These are phyloP conservation scores for Platysteira castanea DNA, from an alignment of 2,113 vertebrate genomes.

Conservation along the genomic window DNA sequence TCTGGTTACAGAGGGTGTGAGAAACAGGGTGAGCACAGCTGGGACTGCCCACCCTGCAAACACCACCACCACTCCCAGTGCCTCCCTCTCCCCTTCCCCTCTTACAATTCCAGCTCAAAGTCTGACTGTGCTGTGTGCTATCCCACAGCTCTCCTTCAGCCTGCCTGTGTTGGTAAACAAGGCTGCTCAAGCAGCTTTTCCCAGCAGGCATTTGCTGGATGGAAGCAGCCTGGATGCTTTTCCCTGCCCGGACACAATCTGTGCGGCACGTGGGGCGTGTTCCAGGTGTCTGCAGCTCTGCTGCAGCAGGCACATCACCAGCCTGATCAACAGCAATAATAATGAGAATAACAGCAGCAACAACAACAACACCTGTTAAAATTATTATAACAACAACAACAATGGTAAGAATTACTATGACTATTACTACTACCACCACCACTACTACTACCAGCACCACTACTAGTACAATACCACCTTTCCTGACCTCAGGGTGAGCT, in stretches of 20 bases:
- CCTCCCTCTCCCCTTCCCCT: neutral
- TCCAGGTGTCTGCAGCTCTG: neutral
- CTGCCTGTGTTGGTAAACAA: neutral
- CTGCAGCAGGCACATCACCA: neutral
- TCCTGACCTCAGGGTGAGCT: neutral
- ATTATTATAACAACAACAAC: neutral
- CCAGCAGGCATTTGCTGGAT: neutral
- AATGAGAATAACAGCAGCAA: neutral
- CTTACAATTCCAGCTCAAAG: rapidly evolving
- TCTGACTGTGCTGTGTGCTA: neutral
- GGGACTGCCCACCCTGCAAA: neutral
- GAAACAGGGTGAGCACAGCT: neutral
- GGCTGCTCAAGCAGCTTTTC: neutral
- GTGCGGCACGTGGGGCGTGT: neutral
- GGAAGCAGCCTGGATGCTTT: neutral
- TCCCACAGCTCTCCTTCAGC: neutral
- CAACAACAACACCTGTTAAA: neutral
- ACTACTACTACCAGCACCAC: neutral
- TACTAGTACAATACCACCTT: neutral
- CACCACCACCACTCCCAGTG: neutral
- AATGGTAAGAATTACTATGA: neutral
- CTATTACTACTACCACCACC: rapidly evolving
- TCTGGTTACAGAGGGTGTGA: neutral
- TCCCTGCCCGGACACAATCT: neutral
- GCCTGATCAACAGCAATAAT: neutral